Percentiles rank a stretch among this genome's conserved stretches.
These are phyloP conservation scores for Herpailurus yagouaroundi DNA, from an alignment of 2,113 vertebrate species.

Conservation along the genomic window DNA sequence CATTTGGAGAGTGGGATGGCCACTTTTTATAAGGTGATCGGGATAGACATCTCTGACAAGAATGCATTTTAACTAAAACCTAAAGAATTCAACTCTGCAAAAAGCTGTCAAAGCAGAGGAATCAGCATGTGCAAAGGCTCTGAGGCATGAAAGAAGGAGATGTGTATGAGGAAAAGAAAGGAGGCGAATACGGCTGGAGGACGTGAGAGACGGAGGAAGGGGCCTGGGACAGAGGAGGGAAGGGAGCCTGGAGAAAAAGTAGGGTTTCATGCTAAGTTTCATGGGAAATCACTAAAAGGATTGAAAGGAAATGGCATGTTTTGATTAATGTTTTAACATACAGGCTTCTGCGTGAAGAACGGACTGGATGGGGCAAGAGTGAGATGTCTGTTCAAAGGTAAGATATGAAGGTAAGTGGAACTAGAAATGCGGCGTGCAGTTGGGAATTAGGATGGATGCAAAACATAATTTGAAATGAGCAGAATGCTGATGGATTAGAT, in stretches of 20 bases:
- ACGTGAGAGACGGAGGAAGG: background rate
- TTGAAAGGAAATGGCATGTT: background rate
- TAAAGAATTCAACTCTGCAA: background rate
- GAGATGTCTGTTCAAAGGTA: background rate
- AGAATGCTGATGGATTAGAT: background rate
- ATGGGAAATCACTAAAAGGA: background rate
- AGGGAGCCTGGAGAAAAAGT: accelerated
- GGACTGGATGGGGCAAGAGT: background rate
- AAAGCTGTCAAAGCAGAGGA: background rate
- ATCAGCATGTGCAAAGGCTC: background rate
- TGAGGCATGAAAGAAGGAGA: background rate
- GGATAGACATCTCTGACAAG: background rate
- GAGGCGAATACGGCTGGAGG: too few relatives aligned
- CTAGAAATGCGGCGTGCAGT: background rate
- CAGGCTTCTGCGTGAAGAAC: background rate
- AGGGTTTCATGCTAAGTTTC: background rate
- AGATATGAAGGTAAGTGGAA: background rate
- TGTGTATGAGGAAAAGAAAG: background rate
- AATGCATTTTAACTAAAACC: background rate
- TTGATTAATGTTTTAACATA: background rate
- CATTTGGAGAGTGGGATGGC: background rate
- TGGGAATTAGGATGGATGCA: background rate
- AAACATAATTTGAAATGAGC: background rate
- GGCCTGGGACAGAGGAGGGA: accelerated
- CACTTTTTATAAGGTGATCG: background rate